Evolutionary conservation across 2,113 vertebrate genomes (phyloP), one percentile per base, ranked within the genome.

Genomic region (Myrmophylax atrothorax): DNA sequence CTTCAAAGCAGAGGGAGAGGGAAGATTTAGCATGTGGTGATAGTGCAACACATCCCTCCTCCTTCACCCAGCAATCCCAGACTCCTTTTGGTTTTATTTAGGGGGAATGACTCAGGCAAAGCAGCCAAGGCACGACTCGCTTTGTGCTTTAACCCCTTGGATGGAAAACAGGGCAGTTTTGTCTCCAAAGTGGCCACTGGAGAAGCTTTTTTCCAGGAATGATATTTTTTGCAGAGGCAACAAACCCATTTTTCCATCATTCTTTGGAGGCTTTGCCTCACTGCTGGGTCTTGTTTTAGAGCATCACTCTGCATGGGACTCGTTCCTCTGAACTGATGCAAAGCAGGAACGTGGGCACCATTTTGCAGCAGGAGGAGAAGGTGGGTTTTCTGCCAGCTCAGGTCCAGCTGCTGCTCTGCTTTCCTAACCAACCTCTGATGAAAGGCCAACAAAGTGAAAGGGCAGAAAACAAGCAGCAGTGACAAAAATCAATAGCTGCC

Each of bases 391-490:
- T 2, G 33, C 46, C 76, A 55, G 20, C 44, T 67, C 31, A 0
- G 8, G 12, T 50, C 52, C 76, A 72, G 4, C 38, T 40, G 9
- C 76, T 22, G 58, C 18, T 38, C 40, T 75, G 35, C 37, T 90
- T 77, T 96, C 79, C 73, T 37, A 91, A 63, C 35, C 1, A 0
- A 18, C 58, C 84, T 84, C 90, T 84, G 68, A 72, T 64, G 87
- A 63, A 64, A 53, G 67, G 90, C 93, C 90, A 96, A 84, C 56
- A 29, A 92, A 95, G 88, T 53, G 64, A 94, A 94, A 93, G 88
- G 85, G 68, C 52, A 87, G 56, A 84, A 92, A 92, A 68, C 62
- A 94, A 67, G 49, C 63, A 35, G 1, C 47, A 60, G 79, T 72
- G 76, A 72, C 60, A 86, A 31, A 90, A 93, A 92, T 95, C 95